phyloP scores from a whole-genome alignment of 2,113 vertebrate genomes.

The Myxocyprinus asiaticus region DNA sequence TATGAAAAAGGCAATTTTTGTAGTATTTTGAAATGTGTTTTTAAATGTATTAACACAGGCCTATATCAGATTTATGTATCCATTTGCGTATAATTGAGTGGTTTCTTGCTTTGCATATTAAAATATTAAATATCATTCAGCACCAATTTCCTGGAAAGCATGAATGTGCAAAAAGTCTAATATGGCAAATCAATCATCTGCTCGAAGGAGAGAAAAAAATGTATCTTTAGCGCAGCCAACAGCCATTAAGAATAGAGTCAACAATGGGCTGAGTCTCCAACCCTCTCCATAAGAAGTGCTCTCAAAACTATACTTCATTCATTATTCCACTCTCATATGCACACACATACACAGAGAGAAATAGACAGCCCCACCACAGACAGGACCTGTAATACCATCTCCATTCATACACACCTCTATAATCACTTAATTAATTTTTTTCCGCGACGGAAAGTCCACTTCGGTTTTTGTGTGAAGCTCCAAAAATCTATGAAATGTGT shows the following conservation, averaged over 20 bases:
- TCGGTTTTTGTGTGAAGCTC: conserved; percentile 93
- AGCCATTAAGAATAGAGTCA: conserved; percentile 57
- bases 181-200: conserved; percentile 52
- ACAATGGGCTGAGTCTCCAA: conserved; percentile 54
- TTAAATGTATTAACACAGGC: too few relatives aligned
- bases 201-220: conserved; percentile 50
- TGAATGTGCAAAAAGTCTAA: conserved; percentile 58
- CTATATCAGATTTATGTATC: too few relatives aligned
- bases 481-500: conserved; percentile 86
- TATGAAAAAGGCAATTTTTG: too few relatives aligned
- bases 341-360: background rate
- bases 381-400: conserved; percentile 1
- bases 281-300: conserved; percentile 36
- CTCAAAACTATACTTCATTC: conserved; percentile 54
- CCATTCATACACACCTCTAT: conserved; percentile 25
- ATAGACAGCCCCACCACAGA: conserved; percentile 6
- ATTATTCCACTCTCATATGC: conserved; percentile 44
- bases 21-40: too few relatives aligned
- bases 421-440: conserved; percentile 25
- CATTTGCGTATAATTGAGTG: too few relatives aligned
- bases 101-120: conserved; percentile 4
- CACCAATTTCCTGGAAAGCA: conserved; percentile 59
- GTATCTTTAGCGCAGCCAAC: conserved; percentile 48
- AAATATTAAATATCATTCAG: conserved; percentile 6
- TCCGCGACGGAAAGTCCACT: conserved; percentile 79